phyloP scores from a whole-genome alignment of 2,888 invertebrate genomes.

The Epinotia bilunana region DNA sequence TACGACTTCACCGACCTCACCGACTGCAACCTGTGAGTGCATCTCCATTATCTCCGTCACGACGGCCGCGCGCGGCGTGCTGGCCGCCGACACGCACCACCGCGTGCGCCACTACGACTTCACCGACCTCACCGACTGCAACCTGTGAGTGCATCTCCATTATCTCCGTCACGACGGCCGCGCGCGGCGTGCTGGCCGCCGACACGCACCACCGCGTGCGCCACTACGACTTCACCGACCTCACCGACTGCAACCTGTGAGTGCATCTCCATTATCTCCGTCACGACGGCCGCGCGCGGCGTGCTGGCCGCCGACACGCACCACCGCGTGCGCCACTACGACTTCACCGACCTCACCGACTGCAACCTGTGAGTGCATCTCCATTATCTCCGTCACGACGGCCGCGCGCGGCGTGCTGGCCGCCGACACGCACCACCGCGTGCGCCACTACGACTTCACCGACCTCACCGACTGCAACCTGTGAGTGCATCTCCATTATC shows the following conservation, averaged over 20 bases:
- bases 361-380: slow-evolving; percentile 60
- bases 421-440: slow-evolving; percentile 98
- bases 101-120: slow-evolving; percentile 97
- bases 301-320: slow-evolving; percentile 98
- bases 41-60: too few species aligned
- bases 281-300: slow-evolving; percentile 92
- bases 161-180: slow-evolving; percentile 70
- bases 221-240: slow-evolving; percentile 93
- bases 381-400: too few species aligned
- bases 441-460: slow-evolving; percentile 96
- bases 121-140: slow-evolving; percentile 83
- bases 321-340: slow-evolving; percentile 96
- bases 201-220: slow-evolving; percentile 98
- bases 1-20: slow-evolving; percentile 93
- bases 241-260: slow-evolving; percentile 70
- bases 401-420: slow-evolving; percentile 96
- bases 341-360: slow-evolving; percentile 89
- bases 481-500: slow-evolving; percentile 50
- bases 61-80: slow-evolving; percentile 94
- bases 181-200: slow-evolving; percentile 96
- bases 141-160: slow-evolving; percentile 56
- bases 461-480: slow-evolving; percentile 74
- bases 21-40: slow-evolving; percentile 67
- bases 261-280: slow-evolving; percentile 41
- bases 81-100: slow-evolving; percentile 98